phyloP scores from a whole-genome alignment of 1,140 invertebrate genomes.

The Drosophila leontia region DNA sequence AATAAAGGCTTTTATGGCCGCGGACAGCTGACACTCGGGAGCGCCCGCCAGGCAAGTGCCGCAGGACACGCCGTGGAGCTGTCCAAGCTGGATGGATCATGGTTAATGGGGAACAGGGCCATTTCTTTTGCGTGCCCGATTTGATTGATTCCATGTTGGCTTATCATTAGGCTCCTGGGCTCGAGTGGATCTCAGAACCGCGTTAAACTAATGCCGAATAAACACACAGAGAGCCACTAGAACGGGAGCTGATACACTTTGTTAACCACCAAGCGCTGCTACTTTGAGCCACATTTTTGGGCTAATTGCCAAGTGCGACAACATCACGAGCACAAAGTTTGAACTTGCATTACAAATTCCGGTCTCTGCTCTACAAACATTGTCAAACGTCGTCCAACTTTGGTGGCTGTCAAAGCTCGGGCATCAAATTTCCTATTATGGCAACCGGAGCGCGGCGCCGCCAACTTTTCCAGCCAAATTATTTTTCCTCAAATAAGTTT shows the following conservation, averaged over 20 bases:
- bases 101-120: conserved; percentile 18
- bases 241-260: conserved; percentile 1
- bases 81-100: conserved; percentile 20
- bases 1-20: conserved; percentile 61
- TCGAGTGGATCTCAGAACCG: background rate
- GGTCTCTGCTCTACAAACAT: conserved; percentile 8
- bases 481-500: conserved; percentile 53
- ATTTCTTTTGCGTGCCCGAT: conserved; percentile 36
- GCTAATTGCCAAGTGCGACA: conserved; percentile 19
- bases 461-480: conserved; percentile 49
- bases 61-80: conserved; percentile 42
- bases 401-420: conserved; percentile 30
- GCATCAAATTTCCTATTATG: conserved; percentile 19
- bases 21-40: conserved; percentile 57
- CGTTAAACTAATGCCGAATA: conserved; percentile 24
- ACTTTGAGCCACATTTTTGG: conserved; percentile 8
- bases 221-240: conserved; percentile 7
- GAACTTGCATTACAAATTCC: conserved; percentile 27
- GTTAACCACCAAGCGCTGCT: background rate
- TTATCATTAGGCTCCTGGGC: conserved; percentile 59
- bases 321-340: conserved; percentile 17
- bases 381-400: conserved; percentile 23
- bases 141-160: conserved; percentile 75
- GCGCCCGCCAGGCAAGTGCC: conserved; percentile 6
- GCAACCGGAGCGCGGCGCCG: conserved; percentile 18